A percentile compares a stretch with the other conserved stretches of the same genome.
phyloP scores from a whole-genome alignment of 2,797 vertebrate genomes.

The Delichon dasypus region DNA sequence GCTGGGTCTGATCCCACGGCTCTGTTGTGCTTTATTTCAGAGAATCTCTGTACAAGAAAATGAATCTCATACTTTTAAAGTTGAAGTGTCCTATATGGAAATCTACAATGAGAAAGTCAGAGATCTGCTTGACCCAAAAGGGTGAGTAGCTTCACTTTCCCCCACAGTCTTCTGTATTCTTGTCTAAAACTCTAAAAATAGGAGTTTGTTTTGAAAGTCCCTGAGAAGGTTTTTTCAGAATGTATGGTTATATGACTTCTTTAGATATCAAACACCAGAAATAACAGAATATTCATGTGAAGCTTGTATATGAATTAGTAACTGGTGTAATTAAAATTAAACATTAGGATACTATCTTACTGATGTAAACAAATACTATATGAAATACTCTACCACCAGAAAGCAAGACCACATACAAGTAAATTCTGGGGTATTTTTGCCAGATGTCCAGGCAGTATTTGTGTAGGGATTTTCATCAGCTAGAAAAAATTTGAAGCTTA shows the following conservation, averaged over 20 bases:
- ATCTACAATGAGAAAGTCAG: conserved; percentile 99
- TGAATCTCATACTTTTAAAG: conserved; percentile 90
- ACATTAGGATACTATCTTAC: not conserved
- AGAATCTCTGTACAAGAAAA: conserved; percentile 87
- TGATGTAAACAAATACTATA: not conserved
- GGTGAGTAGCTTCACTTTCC: conserved; percentile 78
- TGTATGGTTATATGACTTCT: not conserved
- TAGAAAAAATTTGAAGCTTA: not conserved
- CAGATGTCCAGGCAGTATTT: not conserved
- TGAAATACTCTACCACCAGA: not conserved
- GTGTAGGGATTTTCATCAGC: not conserved
- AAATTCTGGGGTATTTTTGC: not conserved
- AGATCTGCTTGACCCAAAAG: conserved; percentile 97
- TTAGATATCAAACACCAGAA: not conserved
- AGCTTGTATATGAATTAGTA: not conserved
- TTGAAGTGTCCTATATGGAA: conserved; percentile 99
- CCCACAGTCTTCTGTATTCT: not conserved
- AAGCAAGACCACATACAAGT: not conserved
- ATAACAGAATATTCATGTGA: not conserved
- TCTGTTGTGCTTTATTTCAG: conserved; percentile 95
- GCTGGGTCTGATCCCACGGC: conserved; percentile 94
- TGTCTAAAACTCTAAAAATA: not conserved
- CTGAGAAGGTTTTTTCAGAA: not conserved
- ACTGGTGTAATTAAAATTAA: not conserved
- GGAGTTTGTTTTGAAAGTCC: not conserved